phyloP scores from a whole-genome alignment of 2,113 vertebrate species.

The Eptesicus fuscus region DNA sequence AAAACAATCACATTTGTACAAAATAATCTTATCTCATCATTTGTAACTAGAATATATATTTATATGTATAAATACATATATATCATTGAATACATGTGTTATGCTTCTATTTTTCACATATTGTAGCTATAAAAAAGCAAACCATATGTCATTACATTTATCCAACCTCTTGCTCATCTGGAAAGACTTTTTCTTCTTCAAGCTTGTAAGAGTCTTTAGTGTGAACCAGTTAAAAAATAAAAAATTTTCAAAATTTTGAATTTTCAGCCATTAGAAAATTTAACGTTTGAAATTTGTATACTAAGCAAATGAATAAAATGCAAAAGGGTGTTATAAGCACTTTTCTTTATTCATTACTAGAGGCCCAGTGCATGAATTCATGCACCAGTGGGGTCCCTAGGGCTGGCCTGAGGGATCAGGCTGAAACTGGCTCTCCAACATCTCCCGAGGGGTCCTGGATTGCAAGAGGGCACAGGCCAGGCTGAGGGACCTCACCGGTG shows the following conservation, averaged over 20 bases:
- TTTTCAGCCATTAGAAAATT: constrained; percentile 67
- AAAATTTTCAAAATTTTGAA: constrained; percentile 60
- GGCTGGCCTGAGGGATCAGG: no score
- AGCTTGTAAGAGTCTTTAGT: constrained; percentile 70
- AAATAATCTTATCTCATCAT: constrained; percentile 74
- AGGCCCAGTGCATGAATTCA: no score
- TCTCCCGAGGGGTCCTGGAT: no score
- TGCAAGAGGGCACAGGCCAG: no score
- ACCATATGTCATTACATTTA: constrained; percentile 79
- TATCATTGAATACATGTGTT: constrained; percentile 77
- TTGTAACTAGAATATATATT: constrained; percentile 75
- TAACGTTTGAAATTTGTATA: constrained; percentile 59
- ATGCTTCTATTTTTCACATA: constrained; percentile 77
- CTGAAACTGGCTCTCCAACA: no score
- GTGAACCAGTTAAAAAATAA: constrained; percentile 68
- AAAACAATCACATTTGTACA: constrained; percentile 76
- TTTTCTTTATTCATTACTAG: background rate
- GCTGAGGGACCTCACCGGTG: no score
- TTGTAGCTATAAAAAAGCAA: constrained; percentile 79
- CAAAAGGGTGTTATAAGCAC: constrained; percentile 45
- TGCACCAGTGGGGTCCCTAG: no score
- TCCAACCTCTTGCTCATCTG: constrained; percentile 79
- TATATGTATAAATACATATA: constrained; percentile 76
- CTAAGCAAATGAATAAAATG: constrained; percentile 45
- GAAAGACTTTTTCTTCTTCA: constrained; percentile 71